These are phyloP conservation scores for Poecilia latipinna DNA, from an alignment of 2,113 vertebrate species.

Conservation along the genomic window DNA sequence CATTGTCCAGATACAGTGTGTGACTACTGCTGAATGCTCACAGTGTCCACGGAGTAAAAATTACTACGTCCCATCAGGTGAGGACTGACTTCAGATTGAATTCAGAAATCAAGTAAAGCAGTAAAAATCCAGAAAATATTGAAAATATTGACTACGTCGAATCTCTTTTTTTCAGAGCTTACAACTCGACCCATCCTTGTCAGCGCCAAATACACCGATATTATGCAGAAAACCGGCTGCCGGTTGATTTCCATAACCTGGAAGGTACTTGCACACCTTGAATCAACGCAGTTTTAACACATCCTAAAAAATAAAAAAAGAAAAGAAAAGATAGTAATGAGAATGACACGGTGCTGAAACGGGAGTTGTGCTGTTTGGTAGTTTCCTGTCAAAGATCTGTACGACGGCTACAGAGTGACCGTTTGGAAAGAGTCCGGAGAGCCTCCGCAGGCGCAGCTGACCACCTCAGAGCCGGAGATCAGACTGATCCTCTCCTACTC, in stretches of 20 bases:
- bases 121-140: neutral
- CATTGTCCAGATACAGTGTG: constrained; percentile 64
- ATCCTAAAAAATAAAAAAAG: neutral
- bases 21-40: constrained; percentile 15
- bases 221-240: neutral
- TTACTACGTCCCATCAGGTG: constrained; percentile 68
- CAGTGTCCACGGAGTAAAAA: constrained; percentile 63
- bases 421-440: constrained; percentile 70
- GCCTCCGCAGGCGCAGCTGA: neutral
- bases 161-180: constrained; percentile 61
- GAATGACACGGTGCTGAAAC: neutral
- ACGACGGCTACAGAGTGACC: constrained; percentile 54
- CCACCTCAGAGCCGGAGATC: constrained; percentile 31
- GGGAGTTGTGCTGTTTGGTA: constrained; percentile 14
- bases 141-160: neutral
- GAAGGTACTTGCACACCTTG: constrained; percentile 30
- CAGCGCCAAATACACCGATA: constrained; percentile 1
- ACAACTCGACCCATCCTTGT: constrained; percentile 48
- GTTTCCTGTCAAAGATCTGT: constrained; percentile 39
- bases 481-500: constrained; percentile 72
- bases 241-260: constrained; percentile 47
- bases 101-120: neutral
- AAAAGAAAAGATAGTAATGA: neutral
- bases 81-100: neutral
- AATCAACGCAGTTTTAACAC: neutral